These are phyloP conservation scores for Prunella strophiata DNA, from an alignment of 2,797 vertebrate genomes.

Conservation along the genomic window DNA sequence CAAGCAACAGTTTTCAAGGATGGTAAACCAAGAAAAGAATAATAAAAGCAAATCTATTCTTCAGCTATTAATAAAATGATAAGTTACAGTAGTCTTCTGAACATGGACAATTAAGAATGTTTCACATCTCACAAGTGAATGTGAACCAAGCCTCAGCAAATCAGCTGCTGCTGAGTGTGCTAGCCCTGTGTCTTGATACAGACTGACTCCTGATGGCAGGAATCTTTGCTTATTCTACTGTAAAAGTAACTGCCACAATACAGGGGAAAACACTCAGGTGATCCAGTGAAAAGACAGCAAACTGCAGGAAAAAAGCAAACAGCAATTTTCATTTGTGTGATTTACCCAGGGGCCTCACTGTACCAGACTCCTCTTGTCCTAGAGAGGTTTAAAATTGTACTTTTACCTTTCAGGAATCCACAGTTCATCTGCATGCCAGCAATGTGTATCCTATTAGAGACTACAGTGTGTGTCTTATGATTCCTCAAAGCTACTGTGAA, in stretches of 20 bases:
- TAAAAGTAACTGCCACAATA: neutral
- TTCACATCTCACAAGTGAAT: neutral
- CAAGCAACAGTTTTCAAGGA: neutral
- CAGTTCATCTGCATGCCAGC: constrained; percentile 10
- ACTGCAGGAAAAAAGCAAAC: neutral
- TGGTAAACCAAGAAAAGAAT: neutral
- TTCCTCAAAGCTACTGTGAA: constrained; percentile 6
- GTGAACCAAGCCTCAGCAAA: neutral
- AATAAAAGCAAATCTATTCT: neutral
- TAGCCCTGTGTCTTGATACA: neutral
- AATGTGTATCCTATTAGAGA: neutral
- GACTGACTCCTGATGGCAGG: neutral
- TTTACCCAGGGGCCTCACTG: neutral
- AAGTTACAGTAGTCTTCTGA: neutral
- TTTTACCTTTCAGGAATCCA: constrained; percentile 24
- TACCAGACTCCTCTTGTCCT: neutral
- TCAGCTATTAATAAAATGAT: neutral
- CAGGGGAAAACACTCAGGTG: neutral
- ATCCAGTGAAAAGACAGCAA: neutral
- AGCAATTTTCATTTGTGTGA: neutral
- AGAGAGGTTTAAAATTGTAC: neutral
- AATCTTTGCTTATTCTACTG: neutral
- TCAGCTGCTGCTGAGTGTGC: neutral
- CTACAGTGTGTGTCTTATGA: neutral
- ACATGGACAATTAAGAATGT: neutral